These are phyloP conservation scores for Fragum fragum DNA, from an alignment of 2,888 invertebrate species.

Conservation along the genomic window DNA sequence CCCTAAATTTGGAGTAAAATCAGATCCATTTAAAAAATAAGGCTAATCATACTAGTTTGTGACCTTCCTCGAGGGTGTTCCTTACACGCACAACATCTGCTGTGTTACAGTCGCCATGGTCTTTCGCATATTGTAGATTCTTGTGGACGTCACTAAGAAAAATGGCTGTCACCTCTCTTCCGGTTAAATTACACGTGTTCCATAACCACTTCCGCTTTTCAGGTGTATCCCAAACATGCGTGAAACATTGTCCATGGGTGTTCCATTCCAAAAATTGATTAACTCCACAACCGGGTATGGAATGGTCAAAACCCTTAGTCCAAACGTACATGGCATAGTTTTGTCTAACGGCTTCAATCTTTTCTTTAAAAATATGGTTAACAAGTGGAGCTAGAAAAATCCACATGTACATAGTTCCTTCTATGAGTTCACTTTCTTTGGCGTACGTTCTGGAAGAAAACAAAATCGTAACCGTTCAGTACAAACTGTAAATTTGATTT, in stretches of 20 bases:
- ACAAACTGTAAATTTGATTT: no score
- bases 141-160: conserved; percentile 68
- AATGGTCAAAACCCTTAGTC: conserved; percentile 66
- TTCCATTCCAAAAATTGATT: conserved; percentile 62
- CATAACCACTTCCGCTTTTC: conserved; percentile 68
- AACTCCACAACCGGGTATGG: conserved; percentile 56
- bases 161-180: conserved; percentile 63
- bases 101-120: conserved; percentile 39
- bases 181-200: conserved; percentile 64
- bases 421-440: no score
- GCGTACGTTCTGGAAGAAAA: no score
- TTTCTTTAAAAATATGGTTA: background rate
- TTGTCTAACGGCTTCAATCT: conserved; percentile 20
- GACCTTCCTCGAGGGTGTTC: conserved; percentile 65
- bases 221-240: conserved; percentile 67
- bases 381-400: no score
- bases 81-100: conserved; percentile 53
- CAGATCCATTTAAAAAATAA: no score
- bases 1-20: no score
- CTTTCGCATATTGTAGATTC: conserved; percentile 58
- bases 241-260: conserved; percentile 59
- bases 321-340: conserved; percentile 73
- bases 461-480: no score
- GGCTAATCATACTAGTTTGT: conserved; percentile 36
- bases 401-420: no score